Percentiles rank a stretch among this genome's conserved stretches.
These are phyloP conservation scores for Zoanthus solanderi DNA, from an alignment of 92 coral and sea anemone species.

Conservation along the genomic window DNA sequence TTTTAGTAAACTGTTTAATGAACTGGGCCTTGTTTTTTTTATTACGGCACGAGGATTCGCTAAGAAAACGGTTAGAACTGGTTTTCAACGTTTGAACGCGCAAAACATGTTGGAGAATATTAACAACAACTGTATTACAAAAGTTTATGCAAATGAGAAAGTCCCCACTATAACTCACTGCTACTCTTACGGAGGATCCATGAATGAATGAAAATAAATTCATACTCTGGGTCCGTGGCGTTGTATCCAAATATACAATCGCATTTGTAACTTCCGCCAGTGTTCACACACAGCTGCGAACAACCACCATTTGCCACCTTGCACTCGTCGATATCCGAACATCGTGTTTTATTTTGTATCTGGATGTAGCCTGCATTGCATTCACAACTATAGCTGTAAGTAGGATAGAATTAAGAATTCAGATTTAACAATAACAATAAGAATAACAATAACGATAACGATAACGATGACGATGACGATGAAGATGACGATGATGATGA, in stretches of 20 bases:
- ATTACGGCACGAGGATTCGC: too few relatives aligned
- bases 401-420: neutral
- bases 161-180: too few relatives aligned
- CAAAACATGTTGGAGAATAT: neutral
- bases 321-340: constrained; percentile 91
- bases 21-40: too few relatives aligned
- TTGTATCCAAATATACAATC: constrained; percentile 86
- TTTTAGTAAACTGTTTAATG: too few relatives aligned
- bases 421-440: neutral
- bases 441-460: too few relatives aligned
- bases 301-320: constrained; percentile 87
- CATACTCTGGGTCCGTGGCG: constrained; percentile 86
- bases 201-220: neutral
- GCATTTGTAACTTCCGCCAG: constrained; percentile 86
- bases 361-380: constrained; percentile 81
- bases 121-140: too few relatives aligned
- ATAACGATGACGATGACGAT: too few relatives aligned
- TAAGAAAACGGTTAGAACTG: neutral
- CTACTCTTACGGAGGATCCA: too few relatives aligned
- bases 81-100: too few relatives aligned
- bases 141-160: too few relatives aligned
- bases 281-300: constrained; percentile 91
- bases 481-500: too few relatives aligned
- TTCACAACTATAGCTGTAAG: constrained; percentile 80
- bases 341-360: constrained; percentile 77